Percentiles rank a stretch among this genome's conserved stretches.
phyloP scores from a whole-genome alignment of 2,888 invertebrate species.

The Amblyjoppa proteus region DNA sequence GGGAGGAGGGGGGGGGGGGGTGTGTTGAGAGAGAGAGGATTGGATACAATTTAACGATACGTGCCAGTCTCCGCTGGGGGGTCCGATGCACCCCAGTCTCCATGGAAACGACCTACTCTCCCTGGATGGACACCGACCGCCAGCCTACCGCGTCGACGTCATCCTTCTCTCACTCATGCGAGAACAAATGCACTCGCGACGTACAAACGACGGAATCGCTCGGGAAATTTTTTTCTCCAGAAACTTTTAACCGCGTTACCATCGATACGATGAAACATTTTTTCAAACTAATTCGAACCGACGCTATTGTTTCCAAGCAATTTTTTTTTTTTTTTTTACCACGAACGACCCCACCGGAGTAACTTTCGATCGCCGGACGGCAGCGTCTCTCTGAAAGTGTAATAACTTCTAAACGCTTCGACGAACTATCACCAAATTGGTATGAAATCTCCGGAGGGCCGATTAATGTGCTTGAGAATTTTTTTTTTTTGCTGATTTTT shows the following conservation, averaged over 20 bases:
- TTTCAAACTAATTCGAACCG: neutral
- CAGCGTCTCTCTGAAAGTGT: neutral
- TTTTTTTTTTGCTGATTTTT: neutral
- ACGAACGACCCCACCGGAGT: neutral
- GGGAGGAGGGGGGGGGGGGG: slow-evolving; percentile 18
- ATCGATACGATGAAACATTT: neutral
- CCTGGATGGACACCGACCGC: slow-evolving; percentile 81
- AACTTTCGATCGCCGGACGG: neutral
- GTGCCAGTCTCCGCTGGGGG: slow-evolving; percentile 69
- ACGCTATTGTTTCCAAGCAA: neutral
- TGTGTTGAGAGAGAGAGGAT: slow-evolving; percentile 65
- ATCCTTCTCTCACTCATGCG: slow-evolving; percentile 26
- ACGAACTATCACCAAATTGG: neutral
- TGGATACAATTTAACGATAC: slow-evolving; percentile 78
- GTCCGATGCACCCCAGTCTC: slow-evolving; percentile 83
- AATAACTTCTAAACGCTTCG: neutral
- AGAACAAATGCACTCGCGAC: slow-evolving; percentile 35
- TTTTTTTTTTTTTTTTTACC: neutral
- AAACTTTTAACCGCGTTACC: neutral
- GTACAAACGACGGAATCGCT: slow-evolving; percentile 6
- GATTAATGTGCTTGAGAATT: neutral
- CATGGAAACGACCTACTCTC: slow-evolving; percentile 85
- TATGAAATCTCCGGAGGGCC: neutral
- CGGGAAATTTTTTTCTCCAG: neutral
- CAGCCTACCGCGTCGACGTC: slow-evolving; percentile 41